Evolutionary conservation across 2,888 invertebrate genomes (phyloP).

Genomic region (Brassicogethes aeneus): DNA sequence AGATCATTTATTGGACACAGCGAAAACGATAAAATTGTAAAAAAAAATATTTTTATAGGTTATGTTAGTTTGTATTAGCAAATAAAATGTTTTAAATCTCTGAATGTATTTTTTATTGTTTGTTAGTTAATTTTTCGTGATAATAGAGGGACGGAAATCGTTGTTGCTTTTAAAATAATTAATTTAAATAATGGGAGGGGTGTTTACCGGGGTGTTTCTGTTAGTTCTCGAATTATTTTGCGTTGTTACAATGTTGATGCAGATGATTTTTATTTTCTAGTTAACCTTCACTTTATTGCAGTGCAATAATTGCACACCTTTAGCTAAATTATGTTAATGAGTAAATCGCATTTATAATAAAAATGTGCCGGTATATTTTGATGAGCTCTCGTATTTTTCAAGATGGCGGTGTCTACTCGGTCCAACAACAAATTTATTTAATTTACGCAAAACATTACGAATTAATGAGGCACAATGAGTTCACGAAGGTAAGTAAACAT

Average conservation of each 20-base stretch:
- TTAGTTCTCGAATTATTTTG: neutral
- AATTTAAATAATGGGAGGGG: neutral
- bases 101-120: neutral
- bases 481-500: slow-evolving; percentile 31
- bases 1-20: slow-evolving; percentile 34
- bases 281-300: neutral
- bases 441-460: slow-evolving; percentile 10
- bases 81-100: too few relatives aligned
- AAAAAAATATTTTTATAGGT: neutral
- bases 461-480: slow-evolving; percentile 24
- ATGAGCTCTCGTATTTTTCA: slow-evolving; percentile 25
- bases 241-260: too few relatives aligned
- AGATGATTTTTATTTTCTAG: too few relatives aligned
- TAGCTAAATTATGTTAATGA: neutral
- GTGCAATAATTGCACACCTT: neutral
- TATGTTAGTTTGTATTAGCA: neutral
- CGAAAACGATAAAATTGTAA: slow-evolving; percentile 15
- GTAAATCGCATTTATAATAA: neutral
- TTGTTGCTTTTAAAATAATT: neutral
- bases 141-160: neutral
- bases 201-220: neutral
- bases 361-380: slow-evolving; percentile 1
- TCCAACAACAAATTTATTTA: slow-evolving; percentile 21
- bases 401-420: slow-evolving; percentile 27
- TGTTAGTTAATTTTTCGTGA: neutral